These are phyloP conservation scores for Tenodera sinensis DNA, from an alignment of 2,888 invertebrate genomes.

Conservation along the genomic window DNA sequence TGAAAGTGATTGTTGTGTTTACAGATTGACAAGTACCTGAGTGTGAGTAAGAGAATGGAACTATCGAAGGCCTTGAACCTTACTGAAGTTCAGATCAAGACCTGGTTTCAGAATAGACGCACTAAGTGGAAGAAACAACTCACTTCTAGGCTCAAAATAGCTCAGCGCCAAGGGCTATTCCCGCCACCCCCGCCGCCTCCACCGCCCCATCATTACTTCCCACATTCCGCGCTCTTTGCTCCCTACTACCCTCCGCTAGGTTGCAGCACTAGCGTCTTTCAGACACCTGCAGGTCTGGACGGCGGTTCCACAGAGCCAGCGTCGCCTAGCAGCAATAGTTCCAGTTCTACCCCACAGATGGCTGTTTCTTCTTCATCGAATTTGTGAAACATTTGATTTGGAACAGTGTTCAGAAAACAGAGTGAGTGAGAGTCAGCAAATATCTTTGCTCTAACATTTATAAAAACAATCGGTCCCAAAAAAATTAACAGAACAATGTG, in stretches of 20 bases:
- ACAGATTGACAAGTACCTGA: conserved; percentile 88
- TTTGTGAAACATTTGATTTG: background rate
- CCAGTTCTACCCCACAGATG: conserved; percentile 6
- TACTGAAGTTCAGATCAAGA: conserved; percentile 94
- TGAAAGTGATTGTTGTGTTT: background rate
- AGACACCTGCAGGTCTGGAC: conserved; percentile 55
- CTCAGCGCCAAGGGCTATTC: conserved; percentile 79
- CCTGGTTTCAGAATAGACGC: conserved; percentile 93
- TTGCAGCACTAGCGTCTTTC: conserved; percentile 41
- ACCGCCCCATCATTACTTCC: conserved; percentile 35
- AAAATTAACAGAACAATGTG: too few species aligned
- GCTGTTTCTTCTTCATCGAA: background rate
- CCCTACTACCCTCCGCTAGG: conserved; percentile 61
- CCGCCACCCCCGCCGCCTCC: conserved; percentile 58
- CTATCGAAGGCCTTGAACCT: conserved; percentile 82
- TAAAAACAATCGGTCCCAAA: too few species aligned
- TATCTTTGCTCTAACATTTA: too few species aligned
- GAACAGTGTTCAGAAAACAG: too few species aligned
- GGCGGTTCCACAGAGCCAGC: conserved; percentile 36
- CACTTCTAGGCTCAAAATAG: conserved; percentile 83
- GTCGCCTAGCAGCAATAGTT: conserved; percentile 1
- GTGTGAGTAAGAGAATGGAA: conserved; percentile 92
- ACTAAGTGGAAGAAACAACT: conserved; percentile 98
- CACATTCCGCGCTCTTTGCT: conserved; percentile 56
- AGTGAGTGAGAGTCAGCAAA: too few species aligned